Base-by-base conservation (phyloP, 1,140 invertebrate species). In the Scaptomyza hsui region DNA sequence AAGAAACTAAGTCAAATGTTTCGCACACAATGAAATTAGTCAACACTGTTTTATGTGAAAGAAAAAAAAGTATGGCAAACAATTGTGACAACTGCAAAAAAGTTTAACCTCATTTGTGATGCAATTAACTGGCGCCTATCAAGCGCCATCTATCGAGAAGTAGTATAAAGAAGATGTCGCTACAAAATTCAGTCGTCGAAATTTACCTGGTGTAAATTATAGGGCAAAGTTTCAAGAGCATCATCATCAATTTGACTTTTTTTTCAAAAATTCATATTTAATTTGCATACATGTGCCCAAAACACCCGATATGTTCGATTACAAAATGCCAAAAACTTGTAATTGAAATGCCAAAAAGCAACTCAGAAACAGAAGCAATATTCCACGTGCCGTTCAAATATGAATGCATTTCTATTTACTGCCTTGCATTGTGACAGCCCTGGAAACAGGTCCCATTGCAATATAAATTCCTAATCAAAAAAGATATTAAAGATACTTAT, bases 311-410 rank as follows among this genome's bases (percentile, higher is more conserved):
- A n/a, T n/a, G n/a, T n/a, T 39, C 32, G 49, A 52, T 52, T 39
- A 19, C 32, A 37, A 39, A 4, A 53, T 41, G 35, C 35, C 51
- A 39, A 53, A 53, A 53, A 53, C 51, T 53, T 53, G 24, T 53
- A 39, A 53, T 53, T 39, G 51, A 53, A 53, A 53, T 41, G 35
- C 39, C 37, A 13, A 51, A 35, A 19, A 6, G 9, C 16, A 35
- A 15, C 13, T 6, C 24, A 5, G 45, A 39, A 24, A 13, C 18
- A 29, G 9, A 15, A 41, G 9, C 52, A 26, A 12, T 13, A 10
- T 12, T 44, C 4, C 42, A 55, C 37, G 52, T 55, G 52, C 13
- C 37, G n/a, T 42, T 55, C 7, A 53, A 53, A 53, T 53, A 53
- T 52, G 19, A 29, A 29, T n/a, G 52, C 37, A 42, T 55, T 42